phyloP scores from a whole-genome alignment of 2,888 invertebrate species.

The Drosophila sordidapex region DNA sequence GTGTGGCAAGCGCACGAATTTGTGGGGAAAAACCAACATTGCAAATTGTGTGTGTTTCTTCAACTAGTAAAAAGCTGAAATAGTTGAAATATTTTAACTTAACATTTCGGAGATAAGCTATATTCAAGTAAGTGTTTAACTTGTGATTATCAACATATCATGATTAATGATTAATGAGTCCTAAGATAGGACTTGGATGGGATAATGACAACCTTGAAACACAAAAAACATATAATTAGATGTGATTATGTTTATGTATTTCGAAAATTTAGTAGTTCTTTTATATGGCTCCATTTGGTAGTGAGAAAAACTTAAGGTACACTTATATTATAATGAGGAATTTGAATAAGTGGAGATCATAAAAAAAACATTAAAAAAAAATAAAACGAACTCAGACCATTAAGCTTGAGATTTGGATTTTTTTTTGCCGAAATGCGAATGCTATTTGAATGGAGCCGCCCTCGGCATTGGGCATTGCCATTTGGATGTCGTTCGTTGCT shows the following conservation, averaged over 20 bases:
- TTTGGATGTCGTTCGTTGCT: constrained; percentile 27
- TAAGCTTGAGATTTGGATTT: constrained; percentile 14
- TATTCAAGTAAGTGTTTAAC: neutral
- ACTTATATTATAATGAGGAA: constrained; percentile 2
- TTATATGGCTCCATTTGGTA: constrained; percentile 1
- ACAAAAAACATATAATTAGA: neutral
- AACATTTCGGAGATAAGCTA: neutral
- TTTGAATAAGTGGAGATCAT: constrained; percentile 3
- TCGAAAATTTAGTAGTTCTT: neutral
- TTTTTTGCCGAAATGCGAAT: constrained; percentile 10
- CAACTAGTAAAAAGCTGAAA: neutral
- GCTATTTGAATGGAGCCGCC: constrained; percentile 29
- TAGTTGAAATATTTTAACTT: neutral
- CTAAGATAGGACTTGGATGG: neutral
- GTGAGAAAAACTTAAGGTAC: neutral
- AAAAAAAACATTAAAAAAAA: neutral
- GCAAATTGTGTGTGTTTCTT: neutral
- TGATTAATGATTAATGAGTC: neutral
- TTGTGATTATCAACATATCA: neutral
- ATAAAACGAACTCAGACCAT: neutral
- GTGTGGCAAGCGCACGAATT: neutral
- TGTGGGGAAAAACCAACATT: neutral
- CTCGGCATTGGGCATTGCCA: constrained; percentile 23
- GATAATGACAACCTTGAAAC: neutral
- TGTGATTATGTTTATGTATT: neutral